Base-by-base conservation (phyloP, 2,888 invertebrate genomes). In the Alsophila aescularia region DNA sequence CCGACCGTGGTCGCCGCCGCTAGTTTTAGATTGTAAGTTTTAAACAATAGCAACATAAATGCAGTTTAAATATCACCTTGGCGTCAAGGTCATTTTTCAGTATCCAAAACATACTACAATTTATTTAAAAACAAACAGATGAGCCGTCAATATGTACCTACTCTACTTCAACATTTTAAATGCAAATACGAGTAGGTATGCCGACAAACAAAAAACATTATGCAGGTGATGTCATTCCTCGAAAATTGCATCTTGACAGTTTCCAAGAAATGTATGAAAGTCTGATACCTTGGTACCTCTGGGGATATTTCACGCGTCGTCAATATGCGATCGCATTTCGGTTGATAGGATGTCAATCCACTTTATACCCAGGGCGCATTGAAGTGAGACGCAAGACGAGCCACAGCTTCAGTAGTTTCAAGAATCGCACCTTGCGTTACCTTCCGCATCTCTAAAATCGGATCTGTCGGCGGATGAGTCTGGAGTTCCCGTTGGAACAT, bases 381-480 rank as follows among this genome's bases (percentile, higher is more conserved):
- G 66, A 69, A 64, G 66, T 61, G 63, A 68, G 69, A 60, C 70
- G 66, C 67, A 55, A 60, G 56, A 53, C 60, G 60, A 60, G 51
- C 40, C 42, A 42, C 69, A 68, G 69, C 70, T 66, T 64, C 58
- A 62, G 65, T 64, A 62, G 67, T 68, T 72, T 77, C 72, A 71
- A 74, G 81, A 82, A 79, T 83, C 79, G 74, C 80, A 81, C 81
- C 80, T 80, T 69, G 71, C 66, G 75, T 77, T 77, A 73, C n/a
- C n/a, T n/a, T 77, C 68, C 75, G 67, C 72, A 70, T 70, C 77
- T 60, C 58, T 73, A 69, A 67, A 66, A 70, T 70, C 66, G 70
- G 85, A 87, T 81, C 69, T 60, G 82, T 87, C 54, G 81, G 61
- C 54, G 58, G 85, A 88, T 78, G 62, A 69, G 79, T 88, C 75